These are phyloP conservation scores for Hirundichthys speculiger DNA, from an alignment of 2,113 vertebrate species.

Conservation along the genomic window DNA sequence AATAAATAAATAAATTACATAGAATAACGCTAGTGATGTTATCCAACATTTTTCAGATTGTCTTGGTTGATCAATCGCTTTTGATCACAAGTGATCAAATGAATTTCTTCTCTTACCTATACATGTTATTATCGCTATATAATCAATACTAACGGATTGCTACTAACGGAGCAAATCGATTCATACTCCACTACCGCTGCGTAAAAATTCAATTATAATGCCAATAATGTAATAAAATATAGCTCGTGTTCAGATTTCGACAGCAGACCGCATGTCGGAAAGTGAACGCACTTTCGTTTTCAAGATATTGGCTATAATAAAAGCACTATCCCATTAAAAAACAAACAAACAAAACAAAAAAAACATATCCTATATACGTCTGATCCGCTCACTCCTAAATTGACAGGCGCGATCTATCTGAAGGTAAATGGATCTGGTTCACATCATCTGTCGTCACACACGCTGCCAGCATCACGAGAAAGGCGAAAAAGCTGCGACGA, in stretches of 20 bases:
- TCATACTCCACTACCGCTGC: slow-evolving; percentile 26
- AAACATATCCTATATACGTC: slow-evolving; percentile 22
- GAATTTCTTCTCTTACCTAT: slow-evolving; percentile 50
- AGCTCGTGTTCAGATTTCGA: slow-evolving; percentile 41
- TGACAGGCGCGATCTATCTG: slow-evolving; percentile 58
- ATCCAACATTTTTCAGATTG: slow-evolving; percentile 73
- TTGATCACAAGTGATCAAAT: slow-evolving; percentile 53
- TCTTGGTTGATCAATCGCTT: slow-evolving; percentile 65
- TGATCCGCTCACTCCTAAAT: slow-evolving; percentile 61
- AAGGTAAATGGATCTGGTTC: slow-evolving; percentile 54
- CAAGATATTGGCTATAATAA: slow-evolving; percentile 56
- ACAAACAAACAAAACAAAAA: slow-evolving; percentile 18
- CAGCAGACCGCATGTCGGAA: slow-evolving; percentile 53
- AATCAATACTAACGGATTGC: slow-evolving; percentile 49
- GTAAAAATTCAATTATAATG: slow-evolving; percentile 48
- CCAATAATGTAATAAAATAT: slow-evolving; percentile 52
- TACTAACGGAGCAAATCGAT: slow-evolving; percentile 8
- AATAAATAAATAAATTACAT: slow-evolving; percentile 86
- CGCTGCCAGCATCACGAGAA: slow-evolving; percentile 69
- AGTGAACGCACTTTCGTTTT: slow-evolving; percentile 52
- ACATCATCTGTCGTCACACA: slow-evolving; percentile 69
- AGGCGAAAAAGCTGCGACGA: slow-evolving; percentile 82
- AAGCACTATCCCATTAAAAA: slow-evolving; percentile 42
- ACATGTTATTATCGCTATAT: slow-evolving; percentile 67
- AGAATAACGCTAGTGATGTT: slow-evolving; percentile 67